Percentiles rank a stretch among this genome's conserved stretches.
These are phyloP conservation scores for Lepidonotus clava DNA, from an alignment of 2,888 invertebrate genomes.

Conservation along the genomic window DNA sequence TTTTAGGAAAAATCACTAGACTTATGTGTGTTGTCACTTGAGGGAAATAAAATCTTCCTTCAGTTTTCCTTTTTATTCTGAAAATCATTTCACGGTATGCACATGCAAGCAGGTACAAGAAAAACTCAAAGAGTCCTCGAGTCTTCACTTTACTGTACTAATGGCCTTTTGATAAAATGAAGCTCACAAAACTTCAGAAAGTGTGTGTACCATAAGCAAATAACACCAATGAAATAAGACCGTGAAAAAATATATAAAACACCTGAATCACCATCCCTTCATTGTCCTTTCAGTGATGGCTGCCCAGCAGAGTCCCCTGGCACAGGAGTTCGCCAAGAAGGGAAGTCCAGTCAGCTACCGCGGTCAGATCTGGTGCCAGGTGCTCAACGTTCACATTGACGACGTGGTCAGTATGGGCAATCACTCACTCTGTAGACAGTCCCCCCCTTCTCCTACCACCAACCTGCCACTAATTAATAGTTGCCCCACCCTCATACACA, in stretches of 20 bases:
- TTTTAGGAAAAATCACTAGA: too few relatives aligned
- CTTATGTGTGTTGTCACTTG: too few relatives aligned
- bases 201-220: too few relatives aligned
- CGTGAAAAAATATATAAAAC: too few relatives aligned
- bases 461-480: neutral
- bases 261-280: too few relatives aligned
- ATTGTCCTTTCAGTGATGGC: slow-evolving; percentile 83
- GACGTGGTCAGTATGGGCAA: slow-evolving; percentile 83
- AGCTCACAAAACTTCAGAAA: too few relatives aligned
- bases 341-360: slow-evolving; percentile 91
- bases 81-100: too few relatives aligned
- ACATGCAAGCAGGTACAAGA: too few relatives aligned
- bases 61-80: too few relatives aligned
- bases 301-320: slow-evolving; percentile 91
- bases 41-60: too few relatives aligned
- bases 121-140: too few relatives aligned
- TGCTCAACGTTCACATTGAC: slow-evolving; percentile 85
- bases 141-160: neutral
- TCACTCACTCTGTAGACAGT: neutral
- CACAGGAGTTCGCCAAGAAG: slow-evolving; percentile 93
- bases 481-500: neutral
- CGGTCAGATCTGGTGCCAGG: slow-evolving; percentile 91
- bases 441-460: neutral
- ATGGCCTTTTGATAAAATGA: neutral
- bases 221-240: too few relatives aligned